Evolutionary conservation across 2,113 vertebrate species (phyloP).

Genomic region (Macquaria australasica): DNA sequence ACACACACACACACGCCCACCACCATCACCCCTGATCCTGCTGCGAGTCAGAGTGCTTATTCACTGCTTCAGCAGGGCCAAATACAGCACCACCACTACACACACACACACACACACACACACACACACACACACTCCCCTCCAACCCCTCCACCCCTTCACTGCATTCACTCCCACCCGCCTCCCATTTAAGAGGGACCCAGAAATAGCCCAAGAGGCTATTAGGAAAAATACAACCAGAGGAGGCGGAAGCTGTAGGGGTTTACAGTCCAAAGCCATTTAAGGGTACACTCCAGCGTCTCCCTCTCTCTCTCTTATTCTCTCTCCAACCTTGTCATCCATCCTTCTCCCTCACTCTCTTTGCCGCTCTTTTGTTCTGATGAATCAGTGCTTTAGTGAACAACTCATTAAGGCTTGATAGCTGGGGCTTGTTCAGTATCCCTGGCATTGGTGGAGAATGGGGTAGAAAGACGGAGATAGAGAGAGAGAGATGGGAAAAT

Average conservation of each 20-base stretch:
- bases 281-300: conserved; percentile 67
- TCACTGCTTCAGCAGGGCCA: conserved; percentile 64
- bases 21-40: conserved; percentile 54
- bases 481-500: conserved; percentile 20
- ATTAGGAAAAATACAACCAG: conserved; percentile 77
- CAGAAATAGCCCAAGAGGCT: conserved; percentile 79
- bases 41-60: conserved; percentile 72
- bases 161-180: conserved; percentile 59
- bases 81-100: conserved; percentile 16
- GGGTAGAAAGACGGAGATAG: conserved; percentile 45
- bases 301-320: conserved; percentile 26
- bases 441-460: conserved; percentile 56
- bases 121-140: conserved; percentile 12
- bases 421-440: conserved; percentile 53
- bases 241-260: conserved; percentile 69
- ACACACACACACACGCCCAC: conserved; percentile 5
- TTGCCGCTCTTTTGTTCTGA: conserved; percentile 67
- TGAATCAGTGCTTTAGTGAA: conserved; percentile 75
- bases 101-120: neutral
- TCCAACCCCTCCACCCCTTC: conserved; percentile 24
- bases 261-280: conserved; percentile 78
- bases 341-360: conserved; percentile 52
- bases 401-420: conserved; percentile 73
- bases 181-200: conserved; percentile 69
- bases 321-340: conserved; percentile 58